Evolutionary conservation across 2,888 invertebrate species (phyloP).

Genomic region (Epinotia demarniana): DNA sequence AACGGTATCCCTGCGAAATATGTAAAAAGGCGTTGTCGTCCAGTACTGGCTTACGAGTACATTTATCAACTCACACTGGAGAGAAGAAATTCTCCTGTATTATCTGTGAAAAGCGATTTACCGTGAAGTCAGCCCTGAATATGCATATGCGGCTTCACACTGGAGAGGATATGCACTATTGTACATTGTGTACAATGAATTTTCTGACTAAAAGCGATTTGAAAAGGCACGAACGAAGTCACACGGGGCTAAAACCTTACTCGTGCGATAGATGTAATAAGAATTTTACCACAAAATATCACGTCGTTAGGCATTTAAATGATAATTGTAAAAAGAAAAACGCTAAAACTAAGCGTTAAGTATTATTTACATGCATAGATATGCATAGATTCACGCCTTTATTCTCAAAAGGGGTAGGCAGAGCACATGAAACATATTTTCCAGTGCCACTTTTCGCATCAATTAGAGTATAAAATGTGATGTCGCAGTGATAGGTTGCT

Average conservation of each 20-base stretch:
- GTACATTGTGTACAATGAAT: neutral
- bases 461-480: no score
- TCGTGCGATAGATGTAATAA: neutral
- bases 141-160: neutral
- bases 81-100: neutral
- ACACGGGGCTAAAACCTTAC: neutral
- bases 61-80: neutral
- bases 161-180: neutral
- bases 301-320: no score
- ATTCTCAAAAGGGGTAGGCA: no score
- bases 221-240: neutral
- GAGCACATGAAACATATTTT: no score
- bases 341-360: no score
- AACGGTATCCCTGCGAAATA: neutral
- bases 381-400: no score
- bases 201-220: neutral
- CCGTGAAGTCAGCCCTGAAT: neutral
- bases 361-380: no score
- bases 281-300: no score
- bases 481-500: no score
- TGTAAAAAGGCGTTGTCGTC: slow-evolving; percentile 2
- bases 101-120: neutral
- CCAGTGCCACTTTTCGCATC: no score
- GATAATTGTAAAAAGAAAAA: no score
- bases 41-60: neutral